A percentile compares a stretch with the other conserved stretches of the same genome.
phyloP scores from a whole-genome alignment of 2,113 vertebrate species.

The Saguinus imperator region DNA sequence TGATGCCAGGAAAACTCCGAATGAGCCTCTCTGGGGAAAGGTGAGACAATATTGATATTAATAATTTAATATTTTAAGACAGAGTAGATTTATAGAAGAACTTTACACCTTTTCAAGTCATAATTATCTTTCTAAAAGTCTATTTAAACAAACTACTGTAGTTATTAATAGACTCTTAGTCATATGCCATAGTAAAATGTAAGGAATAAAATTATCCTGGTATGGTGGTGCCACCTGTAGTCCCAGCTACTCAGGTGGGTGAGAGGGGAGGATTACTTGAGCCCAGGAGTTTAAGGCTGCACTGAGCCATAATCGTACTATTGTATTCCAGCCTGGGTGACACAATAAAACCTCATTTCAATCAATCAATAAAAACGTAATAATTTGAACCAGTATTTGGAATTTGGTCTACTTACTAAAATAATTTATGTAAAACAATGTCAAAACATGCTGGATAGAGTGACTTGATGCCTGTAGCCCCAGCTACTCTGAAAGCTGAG shows the following conservation, averaged over 20 bases:
- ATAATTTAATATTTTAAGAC: conserved; percentile 13
- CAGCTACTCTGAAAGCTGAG: background rate
- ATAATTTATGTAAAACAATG: conserved; percentile 37
- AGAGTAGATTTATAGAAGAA: background rate
- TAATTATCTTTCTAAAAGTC: conserved; percentile 31
- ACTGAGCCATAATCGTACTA: no score
- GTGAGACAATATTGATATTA: conserved; percentile 78
- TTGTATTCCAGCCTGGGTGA: no score
- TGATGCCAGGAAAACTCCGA: conserved; percentile 74
- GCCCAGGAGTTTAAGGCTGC: no score
- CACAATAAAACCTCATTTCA: background rate
- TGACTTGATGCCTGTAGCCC: background rate
- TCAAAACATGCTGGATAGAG: background rate
- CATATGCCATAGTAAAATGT: background rate
- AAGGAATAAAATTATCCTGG: background rate
- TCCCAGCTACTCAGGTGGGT: no score
- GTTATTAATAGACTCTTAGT: conserved; percentile 14
- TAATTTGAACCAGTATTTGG: conserved; percentile 1
- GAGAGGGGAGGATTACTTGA: no score
- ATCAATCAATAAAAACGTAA: no score
- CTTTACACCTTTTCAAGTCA: background rate
- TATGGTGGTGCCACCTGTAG: no score
- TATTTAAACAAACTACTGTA: background rate
- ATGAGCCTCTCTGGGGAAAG: conserved; percentile 77
- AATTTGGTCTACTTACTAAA: conserved; percentile 43